Base-by-base conservation (phyloP, 1,140 invertebrate genomes). In the Leucophenga varia region DNA sequence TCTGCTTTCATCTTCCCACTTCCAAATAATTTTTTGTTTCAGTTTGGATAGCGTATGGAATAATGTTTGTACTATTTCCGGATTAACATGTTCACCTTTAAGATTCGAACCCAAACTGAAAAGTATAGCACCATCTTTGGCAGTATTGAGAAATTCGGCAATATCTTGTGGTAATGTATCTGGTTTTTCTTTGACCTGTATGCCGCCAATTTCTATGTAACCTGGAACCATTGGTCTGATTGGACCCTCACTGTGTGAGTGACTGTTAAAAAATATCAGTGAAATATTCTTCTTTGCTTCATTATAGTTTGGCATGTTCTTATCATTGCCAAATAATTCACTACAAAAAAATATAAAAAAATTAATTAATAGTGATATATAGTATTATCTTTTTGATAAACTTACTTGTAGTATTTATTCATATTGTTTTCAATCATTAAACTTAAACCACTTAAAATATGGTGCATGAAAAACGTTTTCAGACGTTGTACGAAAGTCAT, bases 61-160 rank as follows among this genome's bases (percentile, higher is more conserved):
- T 14, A 85, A 70, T 1, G 55, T 65, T 6, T 61, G 39, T 1
- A 76, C 55, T 25, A 63, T 75, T 1, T 76, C 68, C 0, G 56
- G 40, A 1, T 75, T 61, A 8, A 84, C 59, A 13, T 72, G 39
- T 2, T 71, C 61, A 12, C 77, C 72, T 14, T 73, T 74, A 0
- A 82, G 51, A 36, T 78, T 81, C 3, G 79, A 78, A 3, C 84
- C 84, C 47, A 86, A 73, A 56, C 82, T 84, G 52, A 86, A 81
- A 43, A 82, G 81, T 28, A 86, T 79, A 2, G 80, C 79, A 2
- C 84, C 84, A 14, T 78, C 65, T 8, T 77, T 72, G 2, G 67
- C 54, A 1, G 61, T 61, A 20, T 81, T 77, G 9, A 85, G 47
- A 39, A 78, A 81, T 7, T 77, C 54, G 60, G 81, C 52, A n/a